phyloP scores from a whole-genome alignment of 2,888 invertebrate genomes.

The Marasmarcha lunaedactyla region DNA sequence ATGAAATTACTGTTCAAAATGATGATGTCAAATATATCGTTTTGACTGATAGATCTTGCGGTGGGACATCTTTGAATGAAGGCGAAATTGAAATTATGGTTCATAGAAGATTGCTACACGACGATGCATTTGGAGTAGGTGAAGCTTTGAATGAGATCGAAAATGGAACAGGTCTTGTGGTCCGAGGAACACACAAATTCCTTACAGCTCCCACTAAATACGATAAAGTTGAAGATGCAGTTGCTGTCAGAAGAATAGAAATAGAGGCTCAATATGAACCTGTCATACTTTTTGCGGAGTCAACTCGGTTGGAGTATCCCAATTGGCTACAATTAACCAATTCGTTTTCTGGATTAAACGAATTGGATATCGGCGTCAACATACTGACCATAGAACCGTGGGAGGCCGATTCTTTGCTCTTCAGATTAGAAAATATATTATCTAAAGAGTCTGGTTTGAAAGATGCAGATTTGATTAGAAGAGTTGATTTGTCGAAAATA shows the following conservation, averaged over 20 bases:
- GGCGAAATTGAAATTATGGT: conserved; percentile 88
- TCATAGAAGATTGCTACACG: conserved; percentile 85
- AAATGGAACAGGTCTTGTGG: conserved; percentile 76
- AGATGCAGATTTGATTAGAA: conserved; percentile 67
- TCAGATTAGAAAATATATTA: conserved; percentile 79
- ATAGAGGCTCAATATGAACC: conserved; percentile 30
- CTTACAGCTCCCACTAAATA: conserved; percentile 30
- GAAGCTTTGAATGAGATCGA: conserved; percentile 90
- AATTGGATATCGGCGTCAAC: conserved; percentile 78
- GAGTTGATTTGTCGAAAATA: conserved; percentile 69
- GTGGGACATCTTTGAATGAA: conserved; percentile 80
- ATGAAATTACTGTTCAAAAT: conserved; percentile 79
- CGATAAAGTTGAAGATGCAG: background rate
- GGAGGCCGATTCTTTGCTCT: conserved; percentile 68
- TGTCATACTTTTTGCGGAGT: conserved; percentile 72
- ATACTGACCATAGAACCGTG: conserved; percentile 85
- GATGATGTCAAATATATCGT: conserved; percentile 62
- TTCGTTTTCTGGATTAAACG: conserved; percentile 53
- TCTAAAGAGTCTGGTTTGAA: conserved; percentile 64
- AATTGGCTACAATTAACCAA: conserved; percentile 58
- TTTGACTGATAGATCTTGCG: conserved; percentile 84
- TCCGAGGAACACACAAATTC: conserved; percentile 75
- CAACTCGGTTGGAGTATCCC: conserved; percentile 47
- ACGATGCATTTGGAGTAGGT: conserved; percentile 94
- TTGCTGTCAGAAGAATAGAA: conserved; percentile 15